Base-by-base conservation (phyloP, 2,797 vertebrate species). In the Schizothorax lantsangensis region DNA sequence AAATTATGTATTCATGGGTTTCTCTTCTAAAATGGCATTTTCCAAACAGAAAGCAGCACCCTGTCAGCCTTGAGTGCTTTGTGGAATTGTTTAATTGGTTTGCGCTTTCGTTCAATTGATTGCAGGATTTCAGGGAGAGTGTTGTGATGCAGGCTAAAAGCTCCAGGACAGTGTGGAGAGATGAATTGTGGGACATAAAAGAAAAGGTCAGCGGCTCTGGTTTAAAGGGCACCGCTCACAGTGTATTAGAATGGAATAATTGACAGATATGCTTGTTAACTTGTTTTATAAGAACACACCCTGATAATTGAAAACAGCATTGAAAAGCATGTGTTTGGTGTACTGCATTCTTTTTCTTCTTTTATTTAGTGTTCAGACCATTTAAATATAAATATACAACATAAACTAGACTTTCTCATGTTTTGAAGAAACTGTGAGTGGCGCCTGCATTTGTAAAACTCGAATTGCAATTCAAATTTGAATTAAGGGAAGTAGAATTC, bases 11-110 rank as follows among this genome's bases (percentile, higher is more conserved):
- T 95, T 94, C 93, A 93, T 93, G 92, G 94, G 91, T 94, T 92
- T 95, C 90, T 83, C 92, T 54, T 91, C 93, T 92, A 91, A 94
- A 95, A 94, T 94, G 94, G 89, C 94, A 94, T 95, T 95, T 93
- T 91, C 91, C 81, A 90, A 92, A 92, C 89, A 71, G 90, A 93
- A 83, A 92, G 92, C 92, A 73, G 79, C 73, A 66, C 81, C 91
- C 92, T 92, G 93, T 93, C 93, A 94, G 90, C 91, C 92, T 92
- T 94, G 94, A 95, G 93, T 93, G 94, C 93, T 91, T 91, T 91
- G 89, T 94, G 93, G 94, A 95, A 94, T 90, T 93, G 89, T 94
- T 95, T 95, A 95, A 96, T 96, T 95, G 94, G 92, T 90, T 93
- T 92, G 89, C 83, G 91, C 93, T 92, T 93, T 92, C 72, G 89